Conservation (phyloP, 2,888 invertebrate species). For the Drosophila testacea region DNA sequence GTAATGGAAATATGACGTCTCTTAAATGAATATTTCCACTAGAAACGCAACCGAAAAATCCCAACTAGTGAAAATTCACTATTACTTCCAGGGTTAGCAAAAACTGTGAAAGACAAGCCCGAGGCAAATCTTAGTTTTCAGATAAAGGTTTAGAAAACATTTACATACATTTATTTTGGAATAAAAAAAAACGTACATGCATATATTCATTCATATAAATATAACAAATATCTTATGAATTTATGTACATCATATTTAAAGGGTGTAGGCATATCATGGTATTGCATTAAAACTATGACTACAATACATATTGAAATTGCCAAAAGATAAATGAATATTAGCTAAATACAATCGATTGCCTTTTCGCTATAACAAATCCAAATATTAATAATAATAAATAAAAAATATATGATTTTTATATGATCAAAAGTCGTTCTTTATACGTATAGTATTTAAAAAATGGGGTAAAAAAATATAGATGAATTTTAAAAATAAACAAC, state of each 20-base stretch:
- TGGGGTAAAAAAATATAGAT: background rate
- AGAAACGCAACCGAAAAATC: no score
- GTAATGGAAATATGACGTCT: no score
- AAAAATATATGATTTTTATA: constrained; percentile 11
- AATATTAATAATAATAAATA: constrained; percentile 24
- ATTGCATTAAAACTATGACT: constrained; percentile 32
- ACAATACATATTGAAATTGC: constrained; percentile 19
- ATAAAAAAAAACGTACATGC: constrained; percentile 6
- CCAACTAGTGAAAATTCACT: no score
- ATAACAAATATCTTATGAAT: constrained; percentile 29
- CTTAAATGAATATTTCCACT: no score
- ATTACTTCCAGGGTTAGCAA: constrained; percentile 86
- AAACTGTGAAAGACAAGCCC: constrained; percentile 86
- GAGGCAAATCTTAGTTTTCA: constrained; percentile 88
- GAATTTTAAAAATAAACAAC: constrained; percentile 24
- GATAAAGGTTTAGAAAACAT: constrained; percentile 46
- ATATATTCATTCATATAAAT: background rate
- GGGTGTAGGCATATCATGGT: constrained; percentile 2
- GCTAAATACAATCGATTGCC: constrained; percentile 43
- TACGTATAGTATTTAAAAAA: background rate
- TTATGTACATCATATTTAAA: constrained; percentile 29
- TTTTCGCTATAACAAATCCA: constrained; percentile 27
- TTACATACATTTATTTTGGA: constrained; percentile 33
- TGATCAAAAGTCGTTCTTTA: constrained; percentile 4
- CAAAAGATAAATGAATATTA: constrained; percentile 10